These are phyloP conservation scores for Muntiacus muntjak DNA, from an alignment of 2,113 vertebrate species.

Conservation along the genomic window DNA sequence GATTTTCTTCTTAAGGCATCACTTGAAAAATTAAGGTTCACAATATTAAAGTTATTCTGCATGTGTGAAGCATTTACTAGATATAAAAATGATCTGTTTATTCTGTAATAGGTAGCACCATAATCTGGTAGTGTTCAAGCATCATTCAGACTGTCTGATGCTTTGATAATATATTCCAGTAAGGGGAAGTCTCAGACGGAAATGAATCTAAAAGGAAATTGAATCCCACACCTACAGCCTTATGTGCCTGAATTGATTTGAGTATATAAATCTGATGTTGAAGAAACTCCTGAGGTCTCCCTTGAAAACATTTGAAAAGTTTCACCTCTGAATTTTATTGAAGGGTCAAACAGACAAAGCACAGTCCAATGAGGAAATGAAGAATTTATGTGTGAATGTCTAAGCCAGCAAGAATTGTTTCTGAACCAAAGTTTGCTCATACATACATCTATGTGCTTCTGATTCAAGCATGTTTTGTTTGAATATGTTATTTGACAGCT, in stretches of 20 bases:
- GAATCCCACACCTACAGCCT: not conserved
- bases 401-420: not conserved
- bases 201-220: conserved; percentile 1
- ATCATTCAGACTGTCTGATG: conserved; percentile 20
- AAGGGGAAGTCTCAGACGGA: not conserved
- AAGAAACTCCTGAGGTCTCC: not conserved
- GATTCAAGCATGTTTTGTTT: not conserved
- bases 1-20: not conserved
- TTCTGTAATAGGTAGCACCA: not conserved
- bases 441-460: not conserved
- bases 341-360: not conserved
- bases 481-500: not conserved
- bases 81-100: conserved; percentile 15
- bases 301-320: not conserved
- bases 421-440: not conserved
- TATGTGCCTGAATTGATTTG: not conserved
- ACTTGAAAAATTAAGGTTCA: not conserved
- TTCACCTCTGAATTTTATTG: not conserved
- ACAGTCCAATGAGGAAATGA: not conserved
- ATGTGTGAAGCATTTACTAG: not conserved
- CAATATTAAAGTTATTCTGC: not conserved
- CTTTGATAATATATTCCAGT: conserved; percentile 18
- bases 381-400: not conserved
- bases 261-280: not conserved
- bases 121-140: conserved; percentile 11